Evolutionary conservation across 2,797 vertebrate species (phyloP), one percentile per base, ranked within the genome.

Genomic region (Ammospiza maritima): DNA sequence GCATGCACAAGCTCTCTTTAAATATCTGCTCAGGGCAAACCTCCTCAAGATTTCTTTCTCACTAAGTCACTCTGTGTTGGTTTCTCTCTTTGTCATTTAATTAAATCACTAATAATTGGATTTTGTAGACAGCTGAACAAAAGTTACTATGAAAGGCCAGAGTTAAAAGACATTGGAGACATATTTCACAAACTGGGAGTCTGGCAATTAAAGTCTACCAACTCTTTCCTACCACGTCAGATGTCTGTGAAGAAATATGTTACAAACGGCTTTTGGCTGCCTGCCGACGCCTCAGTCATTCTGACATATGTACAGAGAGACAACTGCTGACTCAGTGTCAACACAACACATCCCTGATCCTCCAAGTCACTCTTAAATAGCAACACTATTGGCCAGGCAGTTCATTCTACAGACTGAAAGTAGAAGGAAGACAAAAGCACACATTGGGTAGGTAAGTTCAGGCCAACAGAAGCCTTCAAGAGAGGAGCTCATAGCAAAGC

Each of bases 101-200:
- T 90, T 94, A 90, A 88, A 91, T 86, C 58, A 53, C 10, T 15
- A 70, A 34, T 71, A 92, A 91, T 29, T 75, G 22, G 53, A 89
- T 86, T 94, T 70, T 32, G 9, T 36, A 85, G 78, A 40, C 0
- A 2, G 29, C 14, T 29, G 51, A 92, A 90, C 8, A 77, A 88
- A 88, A 85, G 69, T 78, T 32, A 62, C 38, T 47, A 58, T 1
- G 6, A 75, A 83, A 81, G 58, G 47, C 50, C 72, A 69, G 58
- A 89, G 19, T 53, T 65, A 87, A 89, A 77, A 88, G 69, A 57
- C 27, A 74, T 7, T 30, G 25, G 76, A 64, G 53, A 62, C 3
- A 0, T 51, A 54, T 83, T 80, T 93, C 34, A 85, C 17, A 45
- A 83, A 54, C 22, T 19, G 22, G 8, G 58, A 75, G 30, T 9